Evolutionary conservation across 2,888 invertebrate genomes (phyloP).

Genomic region (Strigamia crassipes): DNA sequence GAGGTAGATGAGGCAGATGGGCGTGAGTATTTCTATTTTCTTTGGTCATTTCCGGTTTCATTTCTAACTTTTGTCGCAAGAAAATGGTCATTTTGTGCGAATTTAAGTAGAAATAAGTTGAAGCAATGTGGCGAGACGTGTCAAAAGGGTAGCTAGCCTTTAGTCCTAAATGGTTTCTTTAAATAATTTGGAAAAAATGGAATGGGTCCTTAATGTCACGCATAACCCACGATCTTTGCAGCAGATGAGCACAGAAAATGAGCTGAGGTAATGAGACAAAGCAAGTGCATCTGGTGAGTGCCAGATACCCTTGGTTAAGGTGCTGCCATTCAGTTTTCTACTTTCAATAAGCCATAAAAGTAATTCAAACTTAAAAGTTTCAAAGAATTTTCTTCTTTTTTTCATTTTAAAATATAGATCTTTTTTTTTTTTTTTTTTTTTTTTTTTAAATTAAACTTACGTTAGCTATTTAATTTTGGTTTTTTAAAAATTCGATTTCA

Average conservation of each 20-base stretch:
- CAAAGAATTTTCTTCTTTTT: background rate
- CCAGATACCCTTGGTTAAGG: background rate
- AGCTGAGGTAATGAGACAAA: constrained; percentile 2
- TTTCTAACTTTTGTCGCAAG: background rate
- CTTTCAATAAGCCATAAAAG: background rate
- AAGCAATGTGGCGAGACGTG: background rate
- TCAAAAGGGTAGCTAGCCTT: background rate
- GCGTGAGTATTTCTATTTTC: constrained; percentile 1
- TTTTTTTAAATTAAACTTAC: too few relatives aligned
- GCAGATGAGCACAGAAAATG: background rate
- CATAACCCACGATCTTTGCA: constrained; percentile 10
- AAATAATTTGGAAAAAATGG: background rate
- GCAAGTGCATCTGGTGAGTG: background rate
- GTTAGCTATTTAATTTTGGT: too few relatives aligned
- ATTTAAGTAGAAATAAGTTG: too few relatives aligned
- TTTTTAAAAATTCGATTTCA: too few relatives aligned
- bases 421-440: too few relatives aligned
- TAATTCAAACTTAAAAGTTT: background rate
- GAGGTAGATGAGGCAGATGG: background rate
- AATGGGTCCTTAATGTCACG: background rate
- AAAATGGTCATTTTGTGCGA: background rate
- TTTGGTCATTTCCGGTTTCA: background rate
- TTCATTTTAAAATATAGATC: background rate
- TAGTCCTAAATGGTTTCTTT: background rate
- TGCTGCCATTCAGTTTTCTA: background rate